A percentile compares a stretch with the other conserved stretches of the same genome.
These are phyloP conservation scores for Microchrysa polita DNA, from an alignment of 2,888 invertebrate genomes.

Conservation along the genomic window DNA sequence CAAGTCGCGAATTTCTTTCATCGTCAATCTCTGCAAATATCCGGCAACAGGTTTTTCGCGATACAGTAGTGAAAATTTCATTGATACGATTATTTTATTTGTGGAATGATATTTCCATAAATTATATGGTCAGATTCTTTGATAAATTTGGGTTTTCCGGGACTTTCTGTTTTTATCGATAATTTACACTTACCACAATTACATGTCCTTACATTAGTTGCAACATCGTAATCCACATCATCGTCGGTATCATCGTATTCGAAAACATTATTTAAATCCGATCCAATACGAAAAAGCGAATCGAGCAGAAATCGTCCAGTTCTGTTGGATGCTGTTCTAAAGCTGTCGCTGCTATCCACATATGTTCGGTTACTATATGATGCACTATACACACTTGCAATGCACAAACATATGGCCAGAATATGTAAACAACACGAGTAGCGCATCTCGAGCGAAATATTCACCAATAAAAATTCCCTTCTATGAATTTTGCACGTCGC, in stretches of 20 bases:
- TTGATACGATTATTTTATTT: too few species aligned
- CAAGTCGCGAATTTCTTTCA: too few species aligned
- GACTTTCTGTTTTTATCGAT: too few species aligned
- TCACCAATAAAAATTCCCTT: neutral
- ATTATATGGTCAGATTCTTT: too few species aligned
- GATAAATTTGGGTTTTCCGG: too few species aligned
- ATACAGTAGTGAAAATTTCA: too few species aligned
- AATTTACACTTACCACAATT: conserved; percentile 73
- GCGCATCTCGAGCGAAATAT: conserved; percentile 33
- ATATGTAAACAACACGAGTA: conserved; percentile 32
- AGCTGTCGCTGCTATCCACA: neutral
- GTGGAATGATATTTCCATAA: too few species aligned
- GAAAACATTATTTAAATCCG: conserved; percentile 60
- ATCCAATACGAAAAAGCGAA: conserved; percentile 75
- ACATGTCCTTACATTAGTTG: conserved; percentile 72
- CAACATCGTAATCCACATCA: conserved; percentile 68
- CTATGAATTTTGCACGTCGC: neutral
- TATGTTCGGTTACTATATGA: conserved; percentile 24
- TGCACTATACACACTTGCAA: conserved; percentile 17
- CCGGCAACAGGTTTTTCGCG: too few species aligned
- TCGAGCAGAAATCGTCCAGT: conserved; percentile 77
- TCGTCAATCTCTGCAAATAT: too few species aligned
- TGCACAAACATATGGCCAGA: neutral
- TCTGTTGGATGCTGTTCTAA: conserved; percentile 57
- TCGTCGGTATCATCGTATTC: conserved; percentile 69